These are phyloP conservation scores for Phrynocephalus vlangalii DNA, from an alignment of 2,797 vertebrate genomes.

Conservation along the genomic window DNA sequence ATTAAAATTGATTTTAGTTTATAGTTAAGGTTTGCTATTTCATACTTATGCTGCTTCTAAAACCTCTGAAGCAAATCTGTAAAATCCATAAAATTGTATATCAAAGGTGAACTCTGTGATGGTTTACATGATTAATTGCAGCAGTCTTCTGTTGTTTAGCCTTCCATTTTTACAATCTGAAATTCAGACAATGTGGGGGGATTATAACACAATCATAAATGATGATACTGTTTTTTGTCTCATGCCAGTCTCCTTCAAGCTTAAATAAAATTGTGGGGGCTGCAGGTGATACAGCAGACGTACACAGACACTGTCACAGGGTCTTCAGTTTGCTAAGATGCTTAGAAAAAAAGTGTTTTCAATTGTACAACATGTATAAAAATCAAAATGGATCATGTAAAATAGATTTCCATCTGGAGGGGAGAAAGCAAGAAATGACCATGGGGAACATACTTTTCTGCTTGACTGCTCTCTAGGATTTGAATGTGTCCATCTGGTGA, in stretches of 20 bases:
- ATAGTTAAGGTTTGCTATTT: background rate
- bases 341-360: background rate
- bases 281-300: background rate
- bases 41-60: background rate
- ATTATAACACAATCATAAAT: background rate
- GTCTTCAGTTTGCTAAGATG: background rate
- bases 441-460: background rate
- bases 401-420: background rate
- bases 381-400: background rate
- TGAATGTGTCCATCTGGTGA: too few species aligned
- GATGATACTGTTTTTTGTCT: background rate
- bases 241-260: background rate
- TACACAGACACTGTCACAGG: background rate
- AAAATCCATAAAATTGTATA: background rate
- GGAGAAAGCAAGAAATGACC: background rate
- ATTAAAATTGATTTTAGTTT: slow-evolving; percentile 27
- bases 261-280: background rate
- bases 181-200: background rate
- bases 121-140: background rate
- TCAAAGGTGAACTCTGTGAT: background rate
- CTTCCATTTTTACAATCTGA: background rate
- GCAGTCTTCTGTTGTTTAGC: background rate
- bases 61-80: background rate
- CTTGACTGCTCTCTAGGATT: too few species aligned
- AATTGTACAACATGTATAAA: background rate